Evolutionary conservation across 2,888 invertebrate genomes (phyloP).

Genomic region (Zhuqinia jingwanae): DNA sequence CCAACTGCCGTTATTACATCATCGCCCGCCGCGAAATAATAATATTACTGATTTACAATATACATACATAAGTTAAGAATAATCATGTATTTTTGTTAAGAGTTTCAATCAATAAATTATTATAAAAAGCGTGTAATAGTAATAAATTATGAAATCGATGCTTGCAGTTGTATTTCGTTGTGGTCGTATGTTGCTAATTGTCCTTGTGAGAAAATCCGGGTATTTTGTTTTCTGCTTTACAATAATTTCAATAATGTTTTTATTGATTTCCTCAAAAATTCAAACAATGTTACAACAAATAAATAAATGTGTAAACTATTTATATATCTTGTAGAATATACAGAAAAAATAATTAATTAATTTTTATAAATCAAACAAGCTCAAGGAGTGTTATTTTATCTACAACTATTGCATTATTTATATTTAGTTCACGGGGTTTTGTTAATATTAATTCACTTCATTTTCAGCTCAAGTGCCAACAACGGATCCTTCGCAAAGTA

Average conservation of each 20-base stretch:
- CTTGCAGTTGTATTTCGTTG: too few species aligned
- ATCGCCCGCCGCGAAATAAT: neutral
- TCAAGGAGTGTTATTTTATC: too few species aligned
- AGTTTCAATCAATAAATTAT: neutral
- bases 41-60: too few species aligned
- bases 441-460: too few species aligned
- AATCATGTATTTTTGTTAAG: neutral
- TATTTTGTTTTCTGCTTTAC: neutral
- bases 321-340: too few species aligned
- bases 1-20: neutral
- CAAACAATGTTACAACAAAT: too few species aligned
- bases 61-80: too few species aligned
- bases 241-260: neutral
- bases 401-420: too few species aligned
- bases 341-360: too few species aligned
- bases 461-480: slow-evolving; percentile 18
- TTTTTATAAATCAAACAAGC: too few species aligned
- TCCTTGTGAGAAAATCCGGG: neutral
- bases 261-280: slow-evolving; percentile 1
- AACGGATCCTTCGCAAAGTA: slow-evolving; percentile 54
- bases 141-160: neutral
- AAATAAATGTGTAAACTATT: too few species aligned
- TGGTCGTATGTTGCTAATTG: neutral
- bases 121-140: neutral
- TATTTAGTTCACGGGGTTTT: too few species aligned